Conservation (phyloP, 2,888 invertebrate species). For the Dryadula phaetusa region DNA sequence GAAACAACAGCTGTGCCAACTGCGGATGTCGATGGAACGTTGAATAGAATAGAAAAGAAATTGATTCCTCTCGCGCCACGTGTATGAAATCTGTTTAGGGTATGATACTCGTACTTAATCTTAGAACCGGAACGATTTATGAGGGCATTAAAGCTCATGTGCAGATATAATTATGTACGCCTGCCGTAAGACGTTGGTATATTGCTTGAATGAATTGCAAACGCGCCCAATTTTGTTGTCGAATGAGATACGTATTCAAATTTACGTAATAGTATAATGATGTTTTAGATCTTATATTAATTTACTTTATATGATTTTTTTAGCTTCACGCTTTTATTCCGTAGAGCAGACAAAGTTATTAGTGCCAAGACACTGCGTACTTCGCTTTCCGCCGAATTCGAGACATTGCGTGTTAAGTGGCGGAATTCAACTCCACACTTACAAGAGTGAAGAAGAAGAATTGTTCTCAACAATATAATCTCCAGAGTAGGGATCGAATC, state of each 20-base stretch:
- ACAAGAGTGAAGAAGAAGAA: too few relatives aligned
- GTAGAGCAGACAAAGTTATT: too few relatives aligned
- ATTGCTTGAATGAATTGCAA: slow-evolving; percentile 2
- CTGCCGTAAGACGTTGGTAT: not conserved
- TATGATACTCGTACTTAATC: slow-evolving; percentile 25
- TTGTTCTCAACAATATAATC: too few relatives aligned
- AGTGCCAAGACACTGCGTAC: too few relatives aligned
- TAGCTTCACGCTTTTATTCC: too few relatives aligned
- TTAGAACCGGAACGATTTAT: slow-evolving; percentile 23
- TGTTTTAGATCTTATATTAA: not conserved
- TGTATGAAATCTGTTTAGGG: slow-evolving; percentile 30
- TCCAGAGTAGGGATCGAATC: too few relatives aligned
- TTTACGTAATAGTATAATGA: too few relatives aligned
- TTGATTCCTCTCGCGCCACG: slow-evolving; percentile 11
- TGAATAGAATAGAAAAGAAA: not conserved
- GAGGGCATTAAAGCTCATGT: slow-evolving; percentile 23
- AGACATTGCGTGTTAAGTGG: too few relatives aligned
- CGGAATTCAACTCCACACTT: too few relatives aligned
- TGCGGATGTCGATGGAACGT: slow-evolving; percentile 14
- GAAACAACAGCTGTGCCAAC: slow-evolving; percentile 29
- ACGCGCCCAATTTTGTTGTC: slow-evolving; percentile 4
- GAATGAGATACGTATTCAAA: not conserved
- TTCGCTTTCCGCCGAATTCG: too few relatives aligned
- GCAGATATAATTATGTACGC: slow-evolving; percentile 28
- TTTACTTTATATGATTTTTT: too few relatives aligned